Evolutionary conservation across 2,797 vertebrate species (phyloP), one percentile per base, ranked within the genome.

Genomic region (Acridotheres tristis): DNA sequence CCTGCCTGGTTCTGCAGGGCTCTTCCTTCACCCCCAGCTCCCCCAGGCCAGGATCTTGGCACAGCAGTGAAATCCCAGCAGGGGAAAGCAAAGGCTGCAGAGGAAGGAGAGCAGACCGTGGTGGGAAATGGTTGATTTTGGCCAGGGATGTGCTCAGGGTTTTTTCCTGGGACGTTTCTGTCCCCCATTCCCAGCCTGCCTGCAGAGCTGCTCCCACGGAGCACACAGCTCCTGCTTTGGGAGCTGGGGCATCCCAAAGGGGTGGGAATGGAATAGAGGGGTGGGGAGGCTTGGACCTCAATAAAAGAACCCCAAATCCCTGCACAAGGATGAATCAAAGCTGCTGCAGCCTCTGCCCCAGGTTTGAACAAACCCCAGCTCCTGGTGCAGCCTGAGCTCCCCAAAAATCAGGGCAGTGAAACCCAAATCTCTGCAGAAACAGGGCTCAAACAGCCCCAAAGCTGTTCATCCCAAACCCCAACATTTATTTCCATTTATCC

Each of bases 271-370:
- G 42, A 10, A 11, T 20, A 1, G 16, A 5, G 69, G 11, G 16
- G 3, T 13, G 12, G 13, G 3, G 38, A n/a, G 32, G 18, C 0
- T 43, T 76, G 43, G 47, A 43, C 7, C 27, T 21, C 38, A 13
- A 10, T 21, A 10, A 19, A 63, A 59, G 36, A 63, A 30, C 26
- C 72, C 59, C 10, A 62, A 0, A 29, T 54, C 43, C 2, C 0
- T 23, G 34, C 29, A 6, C 0, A 0, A 11, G 40, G 40, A 23
- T 34, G 40, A 10, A 8, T 34, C 2, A 1, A 26, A 1, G 17
- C 69, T 3, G 2, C 42, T 12, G 12, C 71, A 58, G 57, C 16
- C 1, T 38, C 79, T 26, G 0, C 36, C 5, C 0, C 1, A 11
- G 50, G 4, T 27, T 53, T 68, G 54, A 45, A 7, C 53, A 36